Evolutionary conservation across 2,888 invertebrate species (phyloP).

Genomic region (Ectemnius continuus): DNA sequence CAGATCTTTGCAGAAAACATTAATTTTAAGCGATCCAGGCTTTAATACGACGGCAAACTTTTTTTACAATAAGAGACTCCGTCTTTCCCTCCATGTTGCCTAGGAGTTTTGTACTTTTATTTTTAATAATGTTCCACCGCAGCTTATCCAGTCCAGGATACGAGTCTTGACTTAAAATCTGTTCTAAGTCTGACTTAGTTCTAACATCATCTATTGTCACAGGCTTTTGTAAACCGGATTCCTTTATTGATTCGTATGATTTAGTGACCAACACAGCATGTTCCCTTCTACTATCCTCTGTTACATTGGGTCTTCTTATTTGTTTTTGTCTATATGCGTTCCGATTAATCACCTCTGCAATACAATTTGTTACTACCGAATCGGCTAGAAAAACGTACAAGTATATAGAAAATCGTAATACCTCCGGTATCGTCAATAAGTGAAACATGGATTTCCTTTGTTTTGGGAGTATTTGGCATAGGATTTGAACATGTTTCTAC

Average conservation of each 20-base stretch:
- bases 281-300: background rate
- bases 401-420: slow-evolving; percentile 27
- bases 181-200: slow-evolving; percentile 54
- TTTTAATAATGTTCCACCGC: slow-evolving; percentile 80
- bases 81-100: slow-evolving; percentile 46
- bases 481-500: too few species aligned
- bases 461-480: too few species aligned
- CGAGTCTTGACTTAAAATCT: slow-evolving; percentile 53
- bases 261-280: background rate
- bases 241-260: background rate
- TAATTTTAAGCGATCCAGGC: slow-evolving; percentile 48
- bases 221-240: too few species aligned
- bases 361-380: slow-evolving; percentile 2
- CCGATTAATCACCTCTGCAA: slow-evolving; percentile 51
- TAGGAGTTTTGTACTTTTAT: slow-evolving; percentile 73
- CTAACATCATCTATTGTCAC: slow-evolving; percentile 27
- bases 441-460: background rate
- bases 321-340: slow-evolving; percentile 5
- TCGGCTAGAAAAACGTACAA: background rate
- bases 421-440: slow-evolving; percentile 52
- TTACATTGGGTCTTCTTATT: background rate
- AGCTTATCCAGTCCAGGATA: slow-evolving; percentile 78
- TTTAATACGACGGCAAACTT: slow-evolving; percentile 52
- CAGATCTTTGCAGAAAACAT: slow-evolving; percentile 2
- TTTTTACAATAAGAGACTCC: slow-evolving; percentile 48